Base-by-base conservation (phyloP, 2,797 vertebrate species). In the Emys orbicularis region DNA sequence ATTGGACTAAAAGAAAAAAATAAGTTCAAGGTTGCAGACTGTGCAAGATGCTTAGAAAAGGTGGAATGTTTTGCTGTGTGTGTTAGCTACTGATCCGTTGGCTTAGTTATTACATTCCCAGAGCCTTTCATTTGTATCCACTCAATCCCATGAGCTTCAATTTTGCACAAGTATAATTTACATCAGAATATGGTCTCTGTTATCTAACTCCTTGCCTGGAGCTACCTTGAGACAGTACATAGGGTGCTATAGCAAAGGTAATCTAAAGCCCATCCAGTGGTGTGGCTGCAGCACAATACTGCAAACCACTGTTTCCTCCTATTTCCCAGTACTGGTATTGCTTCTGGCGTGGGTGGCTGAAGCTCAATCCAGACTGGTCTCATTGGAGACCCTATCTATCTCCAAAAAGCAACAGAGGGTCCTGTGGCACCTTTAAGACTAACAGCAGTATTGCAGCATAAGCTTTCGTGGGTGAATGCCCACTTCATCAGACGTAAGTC, bases 21-120 rank as follows among this genome's bases (percentile, higher is more conserved):
- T 61, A 12, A 65, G 9, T 2, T 57, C 65, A 34, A 4, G 12
- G 2, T 1, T 3, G 41, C 57, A 29, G 2, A 11, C 2, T 0
- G 4, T 19, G 16, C 27, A 16, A 54, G 25, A 3, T 4, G 47
- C 49, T 7, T n/a, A 3, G 3, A 86, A 47, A 1, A 8, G 0
- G 0, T 1, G 41, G 6, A 8, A 29, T 1, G 86, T 56, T 61
- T 25, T 19, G 37, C 9, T 1, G 31, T 77, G 79, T 68, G 59
- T 68, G 77, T 92, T 85, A 86, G 53, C 77, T 86, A 86, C 50
- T 57, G 79, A 52, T 68, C 68, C 47, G n/a, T 83, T 82, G 25
- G 44, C 15, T 16, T 83, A 31, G 72, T 72, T 83, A 79, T 90
- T 31, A 52, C 44, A 49, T 72, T 86, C 50, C 16, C 56, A 54